A percentile compares a stretch with the other conserved stretches of the same genome.
These are phyloP conservation scores for Passerina amoena DNA, from an alignment of 2,113 vertebrate genomes.

Conservation along the genomic window DNA sequence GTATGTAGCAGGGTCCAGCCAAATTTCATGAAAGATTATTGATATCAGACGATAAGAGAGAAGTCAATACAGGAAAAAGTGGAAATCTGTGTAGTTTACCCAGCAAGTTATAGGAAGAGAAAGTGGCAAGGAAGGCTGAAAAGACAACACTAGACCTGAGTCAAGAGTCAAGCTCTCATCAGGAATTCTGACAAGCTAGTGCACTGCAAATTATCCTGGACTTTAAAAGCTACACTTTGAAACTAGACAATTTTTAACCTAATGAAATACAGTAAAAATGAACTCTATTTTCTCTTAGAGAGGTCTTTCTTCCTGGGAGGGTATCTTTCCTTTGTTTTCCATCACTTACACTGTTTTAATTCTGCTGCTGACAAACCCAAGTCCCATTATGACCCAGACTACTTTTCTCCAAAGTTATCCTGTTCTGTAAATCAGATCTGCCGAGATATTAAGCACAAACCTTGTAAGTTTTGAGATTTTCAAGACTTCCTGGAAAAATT, in stretches of 20 bases:
- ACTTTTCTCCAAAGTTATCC: not conserved
- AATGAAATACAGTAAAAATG: not conserved
- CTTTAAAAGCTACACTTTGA: not conserved
- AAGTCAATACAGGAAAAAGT: not conserved
- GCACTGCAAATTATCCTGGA: not conserved
- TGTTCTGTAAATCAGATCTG: not conserved
- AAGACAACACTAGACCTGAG: not conserved
- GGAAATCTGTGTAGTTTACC: not conserved
- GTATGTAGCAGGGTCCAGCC: not conserved
- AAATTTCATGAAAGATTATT: not conserved
- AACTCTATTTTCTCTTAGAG: not conserved
- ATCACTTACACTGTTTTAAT: not conserved
- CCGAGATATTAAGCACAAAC: not conserved
- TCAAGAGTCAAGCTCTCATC: fast-evolving
- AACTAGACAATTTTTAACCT: not conserved
- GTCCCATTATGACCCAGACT: not conserved
- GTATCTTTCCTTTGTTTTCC: not conserved
- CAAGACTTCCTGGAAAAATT: not conserved
- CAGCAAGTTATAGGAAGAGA: not conserved
- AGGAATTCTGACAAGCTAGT: not conserved
- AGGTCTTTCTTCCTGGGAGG: not conserved
- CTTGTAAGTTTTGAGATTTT: not conserved
- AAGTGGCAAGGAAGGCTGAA: not conserved
- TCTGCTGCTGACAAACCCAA: not conserved
- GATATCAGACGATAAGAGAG: not conserved